Evolutionary conservation across 2,113 vertebrate genomes (phyloP).

Genomic region (Mesembrinibis cayennensis): DNA sequence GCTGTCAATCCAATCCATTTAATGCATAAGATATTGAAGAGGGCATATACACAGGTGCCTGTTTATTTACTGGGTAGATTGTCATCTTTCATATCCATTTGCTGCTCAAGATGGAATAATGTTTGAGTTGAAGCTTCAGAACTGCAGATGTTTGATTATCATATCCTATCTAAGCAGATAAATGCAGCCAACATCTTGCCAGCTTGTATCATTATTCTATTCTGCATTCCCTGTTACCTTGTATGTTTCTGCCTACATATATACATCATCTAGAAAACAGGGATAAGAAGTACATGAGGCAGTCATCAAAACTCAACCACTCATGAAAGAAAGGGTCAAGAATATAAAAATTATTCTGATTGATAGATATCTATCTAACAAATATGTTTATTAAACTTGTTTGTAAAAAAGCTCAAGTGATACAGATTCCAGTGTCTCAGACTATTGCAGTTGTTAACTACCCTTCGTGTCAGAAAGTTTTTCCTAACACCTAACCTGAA

Average conservation of each 20-base stretch:
- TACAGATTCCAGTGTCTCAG: background rate
- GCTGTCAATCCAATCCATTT: background rate
- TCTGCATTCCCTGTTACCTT: background rate
- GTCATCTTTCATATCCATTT: background rate
- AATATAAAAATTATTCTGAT: background rate
- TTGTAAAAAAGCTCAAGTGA: background rate
- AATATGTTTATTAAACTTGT: background rate
- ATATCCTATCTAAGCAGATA: background rate
- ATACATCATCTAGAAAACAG: background rate
- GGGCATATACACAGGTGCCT: background rate
- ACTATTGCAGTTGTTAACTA: background rate
- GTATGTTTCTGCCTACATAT: background rate
- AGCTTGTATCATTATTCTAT: background rate
- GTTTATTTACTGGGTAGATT: background rate
- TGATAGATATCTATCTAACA: background rate
- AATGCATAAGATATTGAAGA: background rate
- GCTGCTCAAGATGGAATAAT: background rate
- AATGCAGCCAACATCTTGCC: background rate
- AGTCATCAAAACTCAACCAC: background rate
- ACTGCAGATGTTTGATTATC: conserved; percentile 11
- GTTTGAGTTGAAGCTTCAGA: background rate
- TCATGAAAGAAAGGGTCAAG: background rate
- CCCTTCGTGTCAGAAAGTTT: background rate
- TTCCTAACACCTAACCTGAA: background rate
- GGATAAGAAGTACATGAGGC: background rate